Conservation (phyloP, 2,888 invertebrate genomes). For the Cactoblastis cactorum region DNA sequence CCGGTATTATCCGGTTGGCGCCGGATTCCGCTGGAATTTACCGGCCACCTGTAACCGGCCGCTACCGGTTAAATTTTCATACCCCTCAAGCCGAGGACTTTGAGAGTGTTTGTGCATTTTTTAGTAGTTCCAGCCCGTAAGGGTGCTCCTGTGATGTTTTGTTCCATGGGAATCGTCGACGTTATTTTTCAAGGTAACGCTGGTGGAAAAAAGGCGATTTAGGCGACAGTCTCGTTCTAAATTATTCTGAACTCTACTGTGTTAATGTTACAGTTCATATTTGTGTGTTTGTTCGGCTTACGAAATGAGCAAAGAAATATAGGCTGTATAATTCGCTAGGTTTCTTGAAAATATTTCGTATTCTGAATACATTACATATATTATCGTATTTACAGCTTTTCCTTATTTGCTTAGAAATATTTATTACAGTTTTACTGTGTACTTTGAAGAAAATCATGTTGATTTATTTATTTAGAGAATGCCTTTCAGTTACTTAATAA, state of each 20-base stretch:
- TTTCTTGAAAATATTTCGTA: conserved; percentile 2
- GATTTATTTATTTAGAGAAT: background rate
- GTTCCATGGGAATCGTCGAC: conserved; percentile 10
- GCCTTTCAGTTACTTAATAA: too few relatives aligned
- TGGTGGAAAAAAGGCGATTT: conserved; percentile 13
- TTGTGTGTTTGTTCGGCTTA: background rate
- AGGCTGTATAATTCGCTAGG: conserved; percentile 3
- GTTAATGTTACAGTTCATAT: background rate
- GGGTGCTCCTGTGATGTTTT: conserved; percentile 7
- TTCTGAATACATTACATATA: conserved; percentile 5
- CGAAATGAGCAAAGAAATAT: background rate
- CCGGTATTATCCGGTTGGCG: conserved; percentile 44
- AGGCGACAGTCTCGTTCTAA: background rate
- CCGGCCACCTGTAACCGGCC: conserved; percentile 63
- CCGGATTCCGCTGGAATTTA: conserved; percentile 49
- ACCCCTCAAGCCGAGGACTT: conserved; percentile 41
- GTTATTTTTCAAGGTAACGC: conserved; percentile 12
- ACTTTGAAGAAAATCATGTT: background rate
- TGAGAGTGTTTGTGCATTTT: conserved; percentile 56
- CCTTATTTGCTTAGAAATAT: background rate
- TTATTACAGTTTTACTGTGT: background rate
- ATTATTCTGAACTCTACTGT: background rate
- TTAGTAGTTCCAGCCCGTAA: conserved; percentile 24
- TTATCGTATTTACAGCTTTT: conserved; percentile 8
- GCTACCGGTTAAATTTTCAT: conserved; percentile 56